These are phyloP conservation scores for Chymomyza fuscimana DNA, from an alignment of 2,888 invertebrate genomes.

Conservation along the genomic window DNA sequence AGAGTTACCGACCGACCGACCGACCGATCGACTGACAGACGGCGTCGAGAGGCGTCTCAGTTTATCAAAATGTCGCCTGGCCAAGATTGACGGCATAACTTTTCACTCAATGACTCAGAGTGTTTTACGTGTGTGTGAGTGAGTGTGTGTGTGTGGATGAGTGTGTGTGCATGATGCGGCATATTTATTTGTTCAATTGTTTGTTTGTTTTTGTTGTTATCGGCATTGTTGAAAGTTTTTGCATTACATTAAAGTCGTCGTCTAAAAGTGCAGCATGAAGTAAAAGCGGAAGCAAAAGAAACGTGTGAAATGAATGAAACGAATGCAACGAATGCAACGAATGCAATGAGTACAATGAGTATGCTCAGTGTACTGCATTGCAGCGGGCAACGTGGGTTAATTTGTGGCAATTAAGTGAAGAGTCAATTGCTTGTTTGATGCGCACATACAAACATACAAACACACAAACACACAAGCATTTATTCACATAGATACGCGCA, in stretches of 20 bases:
- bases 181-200: constrained; percentile 21
- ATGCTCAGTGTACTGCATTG: neutral
- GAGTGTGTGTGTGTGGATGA: constrained; percentile 9
- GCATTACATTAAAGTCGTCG: constrained; percentile 17
- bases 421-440: constrained; percentile 17
- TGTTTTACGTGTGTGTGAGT: neutral
- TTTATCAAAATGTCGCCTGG: constrained; percentile 69
- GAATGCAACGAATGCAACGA: no score
- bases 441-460: neutral
- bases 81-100: constrained; percentile 59
- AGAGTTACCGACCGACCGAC: no score
- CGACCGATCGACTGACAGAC: neutral
- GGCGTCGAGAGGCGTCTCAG: constrained; percentile 47
- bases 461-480: constrained; percentile 6
- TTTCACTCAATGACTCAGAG: neutral
- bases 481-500: constrained; percentile 1
- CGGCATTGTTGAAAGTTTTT: constrained; percentile 14
- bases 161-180: neutral
- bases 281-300: neutral
- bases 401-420: constrained; percentile 34
- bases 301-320: neutral
- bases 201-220: constrained; percentile 22
- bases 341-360: no score
- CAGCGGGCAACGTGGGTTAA: constrained; percentile 33
- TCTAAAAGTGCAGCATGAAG: neutral